Evolutionary conservation across 2,888 invertebrate genomes (phyloP).

Genomic region (Eupithecia abbreviata): DNA sequence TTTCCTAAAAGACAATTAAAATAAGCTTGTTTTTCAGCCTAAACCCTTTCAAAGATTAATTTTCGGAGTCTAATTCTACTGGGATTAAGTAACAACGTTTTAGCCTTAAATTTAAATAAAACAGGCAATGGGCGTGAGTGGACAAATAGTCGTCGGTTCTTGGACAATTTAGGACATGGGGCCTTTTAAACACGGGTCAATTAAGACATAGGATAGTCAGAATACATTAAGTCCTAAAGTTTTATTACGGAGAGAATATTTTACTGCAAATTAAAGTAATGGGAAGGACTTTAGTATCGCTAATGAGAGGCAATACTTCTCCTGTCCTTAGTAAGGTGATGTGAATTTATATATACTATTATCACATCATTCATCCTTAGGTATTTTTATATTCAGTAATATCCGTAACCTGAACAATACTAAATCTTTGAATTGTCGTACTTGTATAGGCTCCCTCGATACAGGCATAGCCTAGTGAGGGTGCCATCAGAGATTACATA

Average conservation of each 20-base stretch:
- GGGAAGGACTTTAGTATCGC: not conserved
- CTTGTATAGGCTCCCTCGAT: too few species aligned
- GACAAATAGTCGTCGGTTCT: not conserved
- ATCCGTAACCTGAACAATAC: too few species aligned
- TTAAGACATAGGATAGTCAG: not conserved
- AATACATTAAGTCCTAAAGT: not conserved
- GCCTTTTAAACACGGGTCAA: not conserved
- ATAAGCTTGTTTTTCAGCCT: conserved; percentile 1
- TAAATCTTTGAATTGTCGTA: too few species aligned
- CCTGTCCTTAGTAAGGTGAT: too few species aligned
- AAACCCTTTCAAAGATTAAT: not conserved
- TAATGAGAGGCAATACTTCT: too few species aligned
- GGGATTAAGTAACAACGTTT: not conserved
- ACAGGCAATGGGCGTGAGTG: conserved; percentile 24
- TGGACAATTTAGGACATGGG: conserved; percentile 5
- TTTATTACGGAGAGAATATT: not conserved
- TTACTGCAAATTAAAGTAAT: not conserved
- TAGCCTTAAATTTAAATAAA: conserved; percentile 11
- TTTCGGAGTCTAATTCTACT: not conserved
- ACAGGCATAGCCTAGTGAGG: too few species aligned
- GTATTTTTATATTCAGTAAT: too few species aligned
- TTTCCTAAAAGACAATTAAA: not conserved
- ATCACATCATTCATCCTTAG: too few species aligned
- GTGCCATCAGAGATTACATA: too few species aligned
- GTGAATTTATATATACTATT: too few species aligned